phyloP scores from a whole-genome alignment of 2,888 invertebrate species.

The Rhogogaster chlorosoma region DNA sequence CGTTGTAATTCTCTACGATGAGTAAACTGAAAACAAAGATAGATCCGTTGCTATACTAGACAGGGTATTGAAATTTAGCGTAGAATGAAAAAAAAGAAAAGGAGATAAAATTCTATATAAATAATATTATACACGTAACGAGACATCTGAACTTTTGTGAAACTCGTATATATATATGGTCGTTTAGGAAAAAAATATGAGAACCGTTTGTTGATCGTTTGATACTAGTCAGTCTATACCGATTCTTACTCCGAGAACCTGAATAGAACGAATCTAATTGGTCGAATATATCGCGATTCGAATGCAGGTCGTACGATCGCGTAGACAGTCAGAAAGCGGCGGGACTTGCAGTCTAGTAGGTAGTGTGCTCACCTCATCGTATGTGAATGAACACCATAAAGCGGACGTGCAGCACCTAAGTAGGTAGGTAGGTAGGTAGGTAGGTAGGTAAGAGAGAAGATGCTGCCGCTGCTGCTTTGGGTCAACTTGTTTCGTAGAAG shows the following conservation, averaged over 20 bases:
- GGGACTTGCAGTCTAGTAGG: background rate
- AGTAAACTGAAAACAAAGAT: background rate
- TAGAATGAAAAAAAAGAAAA: background rate
- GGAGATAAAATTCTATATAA: background rate
- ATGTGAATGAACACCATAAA: conserved; percentile 7
- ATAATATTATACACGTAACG: background rate
- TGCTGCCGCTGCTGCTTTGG: background rate
- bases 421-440: conserved; percentile 17
- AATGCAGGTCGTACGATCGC: background rate
- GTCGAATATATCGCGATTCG: conserved; percentile 1
- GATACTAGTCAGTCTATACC: background rate
- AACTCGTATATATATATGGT: background rate
- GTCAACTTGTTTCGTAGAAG: conserved; percentile 34
- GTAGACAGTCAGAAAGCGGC: background rate
- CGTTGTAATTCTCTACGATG: background rate
- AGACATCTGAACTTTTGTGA: background rate
- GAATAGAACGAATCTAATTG: conserved; percentile 26
- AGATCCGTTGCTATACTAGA: background rate
- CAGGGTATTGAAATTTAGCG: background rate
- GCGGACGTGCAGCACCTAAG: conserved; percentile 19
- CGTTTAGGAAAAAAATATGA: background rate
- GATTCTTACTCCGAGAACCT: background rate
- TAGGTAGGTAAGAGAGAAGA: background rate
- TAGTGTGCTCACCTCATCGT: background rate
- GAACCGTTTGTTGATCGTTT: conserved; percentile 24